Base-by-base conservation (phyloP, 2,888 invertebrate species). In the Resseliella maxima region DNA sequence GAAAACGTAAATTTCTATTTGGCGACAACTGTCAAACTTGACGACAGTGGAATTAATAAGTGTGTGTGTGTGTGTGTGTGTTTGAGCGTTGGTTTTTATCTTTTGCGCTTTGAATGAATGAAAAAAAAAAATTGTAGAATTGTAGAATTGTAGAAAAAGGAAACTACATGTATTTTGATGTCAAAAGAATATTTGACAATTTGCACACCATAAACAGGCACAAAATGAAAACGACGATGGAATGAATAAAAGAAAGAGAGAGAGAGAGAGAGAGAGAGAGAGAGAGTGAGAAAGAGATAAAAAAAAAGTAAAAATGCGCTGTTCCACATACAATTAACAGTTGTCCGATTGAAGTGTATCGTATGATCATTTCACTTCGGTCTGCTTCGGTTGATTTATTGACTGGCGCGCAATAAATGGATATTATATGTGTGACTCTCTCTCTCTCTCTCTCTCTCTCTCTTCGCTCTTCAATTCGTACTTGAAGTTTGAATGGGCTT, bases 1-100 rank as follows among this genome's bases (percentile, higher is more conserved):
- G 27, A n/a, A 27, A n/a, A 72, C 72, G 72, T 72, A 31, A 31
- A 72, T 72, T 72, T 72, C 18, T 10, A 72, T 72, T 72, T 15
- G 27, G 72, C 31, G 72, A 72, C 72, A 72, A 72, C 31, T 72
- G 72, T 72, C 72, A 27, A 6, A 27, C 3, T 31, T 35, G 72
- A 59, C 72, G 72, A 72, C 72, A 72, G 72, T 12, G 31, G 72
- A 72, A 72, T 72, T 72, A 72, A 72, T 72, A n/a, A n/a, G n/a
- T 72, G 24, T 59, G 59, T 59, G 31, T 72, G 31, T 72, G 31
- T 15, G 31, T 31, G 72, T 31, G 46, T 50, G 41, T 24, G 24
- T 27, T 27, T n/a, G n/a, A n/a, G n/a, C n/a, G n/a, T n/a, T n/a
- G n/a, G n/a, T n/a, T n/a, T n/a, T n/a, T 59, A 5, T 59, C 12